Base-by-base conservation (phyloP, 2,113 vertebrate species). In the Pionites leucogaster region DNA sequence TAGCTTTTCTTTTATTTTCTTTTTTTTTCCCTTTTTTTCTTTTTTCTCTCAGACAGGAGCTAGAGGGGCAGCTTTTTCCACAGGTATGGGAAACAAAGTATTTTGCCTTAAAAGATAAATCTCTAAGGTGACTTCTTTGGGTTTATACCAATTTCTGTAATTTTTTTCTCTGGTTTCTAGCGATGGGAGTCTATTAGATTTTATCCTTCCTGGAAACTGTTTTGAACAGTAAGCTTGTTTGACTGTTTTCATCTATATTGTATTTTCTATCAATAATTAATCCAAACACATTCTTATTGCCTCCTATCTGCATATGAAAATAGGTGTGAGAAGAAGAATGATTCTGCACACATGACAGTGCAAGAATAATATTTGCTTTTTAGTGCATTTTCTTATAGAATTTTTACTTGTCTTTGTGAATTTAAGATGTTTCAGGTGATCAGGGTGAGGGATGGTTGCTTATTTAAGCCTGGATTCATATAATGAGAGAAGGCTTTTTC, bases 381-480 rank as follows among this genome's bases (percentile, higher is more conserved):
- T 67, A 70, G 35, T 1, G 1, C 1, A 0, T 72, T 71, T 49
- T 59, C 29, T 57, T 39, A 2, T 9, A 11, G 1, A 28, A 12
- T n/a, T 67, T 91, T 90, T 86, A 2, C 18, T 60, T 49, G 11
- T 49, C 16, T 78, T 77, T 35, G 19, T 50, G n/a, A 75, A 39
- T 69, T 75, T 44, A 28, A 18, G 42, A 37, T 27, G 16, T 37
- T 57, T 33, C 23, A 52, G 13, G 7, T 69, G 37, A 52, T 42
- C 10, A 35, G 23, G 14, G 13, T 82, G 31, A 46, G 17, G 11
- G 72, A 10, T 5, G 4, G 13, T 37, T 87, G n/a, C 29, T 83
- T 2, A 4, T 77, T 74, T 92, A 31, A 47, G 6, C 6, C n/a
- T 12, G 6, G 8, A 35, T 59, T 91, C 12, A 1, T 23, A 5